Evolutionary conservation across 2,888 invertebrate genomes (phyloP).

Genomic region (Melinopterus prodromus): DNA sequence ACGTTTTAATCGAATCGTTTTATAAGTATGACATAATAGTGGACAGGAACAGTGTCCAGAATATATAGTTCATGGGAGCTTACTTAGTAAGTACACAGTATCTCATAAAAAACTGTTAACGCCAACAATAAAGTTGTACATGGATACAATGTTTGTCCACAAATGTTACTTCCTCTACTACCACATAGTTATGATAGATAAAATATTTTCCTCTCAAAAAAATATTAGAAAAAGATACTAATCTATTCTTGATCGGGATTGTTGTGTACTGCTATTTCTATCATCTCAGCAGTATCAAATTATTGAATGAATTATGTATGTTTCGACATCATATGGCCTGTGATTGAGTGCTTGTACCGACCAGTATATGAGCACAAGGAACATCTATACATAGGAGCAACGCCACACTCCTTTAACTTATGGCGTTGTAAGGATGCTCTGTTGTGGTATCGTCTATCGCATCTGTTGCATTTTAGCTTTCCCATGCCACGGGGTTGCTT

Average conservation of each 20-base stretch:
- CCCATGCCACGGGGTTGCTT: conserved; percentile 32
- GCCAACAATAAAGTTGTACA: no score
- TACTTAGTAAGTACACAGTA: no score
- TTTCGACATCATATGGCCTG: conserved; percentile 28
- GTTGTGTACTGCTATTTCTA: not conserved
- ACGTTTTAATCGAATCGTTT: no score
- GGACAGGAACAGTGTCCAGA: no score
- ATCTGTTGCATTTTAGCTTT: conserved; percentile 29
- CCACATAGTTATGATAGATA: no score
- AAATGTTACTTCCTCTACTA: no score
- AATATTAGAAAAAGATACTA: not conserved
- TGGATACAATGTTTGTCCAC: no score
- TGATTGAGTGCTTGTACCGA: conserved; percentile 32
- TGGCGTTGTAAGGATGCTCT: conserved; percentile 33
- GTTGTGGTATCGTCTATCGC: conserved; percentile 34
- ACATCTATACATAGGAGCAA: conserved; percentile 34
- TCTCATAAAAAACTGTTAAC: no score
- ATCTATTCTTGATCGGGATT: no score
- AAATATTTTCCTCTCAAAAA: not conserved
- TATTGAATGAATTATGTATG: conserved; percentile 17
- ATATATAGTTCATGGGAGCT: no score
- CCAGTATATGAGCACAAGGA: conserved; percentile 31
- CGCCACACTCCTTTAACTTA: conserved; percentile 35
- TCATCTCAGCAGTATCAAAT: not conserved
- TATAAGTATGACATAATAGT: no score